phyloP scores from a whole-genome alignment of 1,140 invertebrate species.

The Drosophila santomea region DNA sequence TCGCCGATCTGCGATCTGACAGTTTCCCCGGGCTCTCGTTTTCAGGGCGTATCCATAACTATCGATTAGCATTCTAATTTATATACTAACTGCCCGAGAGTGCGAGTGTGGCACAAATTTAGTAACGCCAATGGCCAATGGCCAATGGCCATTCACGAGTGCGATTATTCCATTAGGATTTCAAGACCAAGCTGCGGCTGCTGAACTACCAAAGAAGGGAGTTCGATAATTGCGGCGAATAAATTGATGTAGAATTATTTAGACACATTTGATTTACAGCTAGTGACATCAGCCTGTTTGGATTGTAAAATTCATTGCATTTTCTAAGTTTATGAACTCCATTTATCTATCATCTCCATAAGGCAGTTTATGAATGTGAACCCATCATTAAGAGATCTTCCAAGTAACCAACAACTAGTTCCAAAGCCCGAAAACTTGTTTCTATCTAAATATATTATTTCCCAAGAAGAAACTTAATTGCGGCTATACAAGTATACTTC shows the following conservation, averaged over 20 bases:
- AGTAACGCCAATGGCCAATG: slow-evolving; percentile 70
- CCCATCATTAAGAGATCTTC: slow-evolving; percentile 16
- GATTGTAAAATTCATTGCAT: no score
- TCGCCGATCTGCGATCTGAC: slow-evolving; percentile 8
- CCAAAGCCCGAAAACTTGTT: slow-evolving; percentile 18
- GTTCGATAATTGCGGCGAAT: not conserved
- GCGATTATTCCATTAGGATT: slow-evolving; percentile 39
- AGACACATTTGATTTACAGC: not conserved
- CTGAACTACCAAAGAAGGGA: not conserved
- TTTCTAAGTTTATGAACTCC: no score
- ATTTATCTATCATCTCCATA: not conserved
- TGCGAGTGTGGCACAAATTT: slow-evolving; percentile 62
- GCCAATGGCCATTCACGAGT: slow-evolving; percentile 71
- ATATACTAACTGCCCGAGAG: slow-evolving; percentile 67
- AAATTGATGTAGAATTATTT: not conserved
- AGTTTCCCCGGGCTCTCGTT: slow-evolving; percentile 28
- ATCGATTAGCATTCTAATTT: slow-evolving; percentile 83
- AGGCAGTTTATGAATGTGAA: not conserved
- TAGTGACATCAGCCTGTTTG: no score
- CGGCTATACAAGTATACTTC: not conserved
- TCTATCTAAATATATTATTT: slow-evolving; percentile 2
- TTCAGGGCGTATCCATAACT: slow-evolving; percentile 75
- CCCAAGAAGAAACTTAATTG: slow-evolving; percentile 19
- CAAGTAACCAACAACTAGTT: slow-evolving; percentile 8
- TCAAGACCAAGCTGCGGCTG: slow-evolving; percentile 52